Evolutionary conservation across 2,888 invertebrate species (phyloP), one percentile per base, ranked within the genome.

Genomic region (Limenitis camilla): DNA sequence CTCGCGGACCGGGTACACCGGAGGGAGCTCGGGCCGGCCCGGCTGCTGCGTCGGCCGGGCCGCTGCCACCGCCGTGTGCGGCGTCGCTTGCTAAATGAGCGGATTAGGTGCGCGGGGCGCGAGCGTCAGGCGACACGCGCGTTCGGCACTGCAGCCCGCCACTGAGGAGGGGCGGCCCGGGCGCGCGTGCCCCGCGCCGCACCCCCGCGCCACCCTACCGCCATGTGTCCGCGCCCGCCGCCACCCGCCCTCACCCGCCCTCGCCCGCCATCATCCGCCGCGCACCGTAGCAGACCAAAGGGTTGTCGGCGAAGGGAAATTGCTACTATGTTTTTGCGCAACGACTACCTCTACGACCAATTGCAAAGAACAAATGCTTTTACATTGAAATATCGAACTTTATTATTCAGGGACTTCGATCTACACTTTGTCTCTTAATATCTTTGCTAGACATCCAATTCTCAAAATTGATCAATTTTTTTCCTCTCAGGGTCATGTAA

Each of bases 131-230:
- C 83, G 84, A 85, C 84, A 83, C 85, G 86, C 86, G 84, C 84
- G 81, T 78, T 76, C 78, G 82, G 83, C 82, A 84, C 84, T 83
- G 85, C 85, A 81, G 77, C 74, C 84, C 84, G 84, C 81, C 86
- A 85, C 86, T 85, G 85, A 82, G 86, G 83, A 82, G 85, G 84
- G 85, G 83, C 82, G 83, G 80, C 81, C 81, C 82, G 81, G 81
- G 79, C 69, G 71, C 72, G 71, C 76, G 71, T 69, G 75, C 72
- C 72, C 64, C 67, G 69, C 65, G 59, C 60, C 60, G 63, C 61
- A 65, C 66, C 65, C 62, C 68, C 64, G 62, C 61, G 65, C 58
- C 69, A 60, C 64, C 65, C 62, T 74, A 71, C 63, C 74, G 74
- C 75, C 76, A 80, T 82, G 78, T 78, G 81, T 80, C 80, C 79